phyloP scores from a whole-genome alignment of 2,797 vertebrate genomes.

The Poecilia wingei region DNA sequence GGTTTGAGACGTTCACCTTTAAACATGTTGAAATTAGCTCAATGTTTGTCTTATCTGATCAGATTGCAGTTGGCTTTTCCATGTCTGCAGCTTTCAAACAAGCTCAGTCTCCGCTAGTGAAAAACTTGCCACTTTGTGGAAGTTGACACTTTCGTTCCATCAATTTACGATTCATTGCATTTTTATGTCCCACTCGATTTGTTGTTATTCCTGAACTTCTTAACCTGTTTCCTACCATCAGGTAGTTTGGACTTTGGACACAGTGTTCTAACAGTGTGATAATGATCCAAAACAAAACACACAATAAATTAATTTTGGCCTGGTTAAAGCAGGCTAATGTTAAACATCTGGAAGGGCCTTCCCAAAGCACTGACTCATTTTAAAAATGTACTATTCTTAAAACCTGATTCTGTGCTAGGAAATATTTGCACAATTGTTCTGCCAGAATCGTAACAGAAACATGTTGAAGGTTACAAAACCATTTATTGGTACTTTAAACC shows the following conservation, averaged over 20 bases:
- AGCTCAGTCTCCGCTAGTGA: neutral
- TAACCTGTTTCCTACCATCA: neutral
- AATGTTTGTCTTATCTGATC: neutral
- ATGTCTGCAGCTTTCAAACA: neutral
- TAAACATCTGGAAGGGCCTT: neutral
- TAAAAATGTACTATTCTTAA: neutral
- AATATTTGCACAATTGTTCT: neutral
- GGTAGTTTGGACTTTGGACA: neutral
- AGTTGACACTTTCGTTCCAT: neutral
- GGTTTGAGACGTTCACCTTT: neutral
- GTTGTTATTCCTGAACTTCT: neutral
- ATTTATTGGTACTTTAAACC: neutral
- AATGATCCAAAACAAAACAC: neutral
- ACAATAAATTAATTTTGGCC: neutral
- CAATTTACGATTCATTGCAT: neutral
- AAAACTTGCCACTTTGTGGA: neutral
- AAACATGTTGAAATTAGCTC: neutral
- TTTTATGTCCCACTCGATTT: neutral
- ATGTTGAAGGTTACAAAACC: neutral
- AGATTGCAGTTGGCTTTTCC: neutral
- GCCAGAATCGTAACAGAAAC: neutral
- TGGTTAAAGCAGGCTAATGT: neutral
- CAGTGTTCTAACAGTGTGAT: neutral
- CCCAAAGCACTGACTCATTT: neutral
- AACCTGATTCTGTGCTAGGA: neutral